A percentile compares a stretch with the other conserved stretches of the same genome.
phyloP scores from a whole-genome alignment of 2,888 invertebrate species.

The Drosophila imparisetae region DNA sequence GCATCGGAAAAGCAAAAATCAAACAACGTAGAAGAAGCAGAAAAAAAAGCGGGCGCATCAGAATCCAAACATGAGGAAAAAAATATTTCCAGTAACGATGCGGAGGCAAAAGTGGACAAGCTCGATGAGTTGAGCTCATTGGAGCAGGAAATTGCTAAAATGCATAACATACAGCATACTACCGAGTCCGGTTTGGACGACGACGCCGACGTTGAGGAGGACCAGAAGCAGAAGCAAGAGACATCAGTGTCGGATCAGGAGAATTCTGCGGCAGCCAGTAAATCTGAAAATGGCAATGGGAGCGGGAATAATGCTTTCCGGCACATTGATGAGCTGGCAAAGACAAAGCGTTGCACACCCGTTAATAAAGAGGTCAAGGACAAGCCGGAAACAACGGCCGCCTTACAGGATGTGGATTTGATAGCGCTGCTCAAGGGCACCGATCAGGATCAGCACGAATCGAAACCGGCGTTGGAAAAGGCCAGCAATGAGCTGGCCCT shows the following conservation, averaged over 20 bases:
- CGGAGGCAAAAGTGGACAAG: conserved; percentile 40
- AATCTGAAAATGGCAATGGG: conserved; percentile 34
- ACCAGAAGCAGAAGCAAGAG: conserved; percentile 3
- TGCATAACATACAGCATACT: conserved; percentile 69
- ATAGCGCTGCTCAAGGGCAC: conserved; percentile 86
- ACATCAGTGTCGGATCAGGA: conserved; percentile 2
- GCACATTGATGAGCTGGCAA: conserved; percentile 18
- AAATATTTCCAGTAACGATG: conserved; percentile 13
- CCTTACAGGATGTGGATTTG: conserved; percentile 82
- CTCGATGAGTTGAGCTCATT: conserved; percentile 80
- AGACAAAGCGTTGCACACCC: conserved; percentile 19
- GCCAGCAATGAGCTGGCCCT: conserved; percentile 53
- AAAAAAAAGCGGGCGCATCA: conserved; percentile 48
- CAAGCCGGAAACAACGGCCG: conserved; percentile 10
- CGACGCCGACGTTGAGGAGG: background rate
- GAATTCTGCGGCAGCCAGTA: conserved; percentile 5
- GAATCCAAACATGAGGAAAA: conserved; percentile 42
- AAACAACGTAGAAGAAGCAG: conserved; percentile 38
- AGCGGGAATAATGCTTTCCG: conserved; percentile 6
- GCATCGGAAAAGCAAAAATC: conserved; percentile 19
- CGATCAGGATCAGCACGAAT: conserved; percentile 84
- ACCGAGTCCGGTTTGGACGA: conserved; percentile 22
- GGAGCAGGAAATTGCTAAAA: conserved; percentile 83
- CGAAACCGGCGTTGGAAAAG: conserved; percentile 18
- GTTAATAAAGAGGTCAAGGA: conserved; percentile 14